These are phyloP conservation scores for Helobdella robusta DNA, from an alignment of 2,888 invertebrate species.

Conservation along the genomic window DNA sequence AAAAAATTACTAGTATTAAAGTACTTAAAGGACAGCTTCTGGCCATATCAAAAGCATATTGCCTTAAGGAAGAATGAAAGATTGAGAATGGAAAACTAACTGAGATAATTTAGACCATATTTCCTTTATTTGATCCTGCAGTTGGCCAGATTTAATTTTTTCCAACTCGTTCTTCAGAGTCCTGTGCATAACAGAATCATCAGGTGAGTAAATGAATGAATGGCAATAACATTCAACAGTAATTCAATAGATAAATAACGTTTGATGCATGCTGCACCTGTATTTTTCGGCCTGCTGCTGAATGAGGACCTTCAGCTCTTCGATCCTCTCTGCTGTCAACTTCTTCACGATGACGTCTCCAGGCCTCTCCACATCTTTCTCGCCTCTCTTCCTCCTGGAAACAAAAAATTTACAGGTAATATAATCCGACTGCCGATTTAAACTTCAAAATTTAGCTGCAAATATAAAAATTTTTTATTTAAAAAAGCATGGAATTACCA, in stretches of 20 bases:
- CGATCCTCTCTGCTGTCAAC: constrained; percentile 66
- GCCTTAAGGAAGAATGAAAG: too few species aligned
- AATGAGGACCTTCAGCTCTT: constrained; percentile 65
- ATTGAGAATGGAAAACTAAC: constrained; percentile 44
- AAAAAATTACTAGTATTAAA: too few species aligned
- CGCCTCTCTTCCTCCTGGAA: constrained; percentile 57
- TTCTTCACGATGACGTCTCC: constrained; percentile 65
- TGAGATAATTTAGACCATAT: constrained; percentile 67
- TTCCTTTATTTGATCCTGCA: constrained; percentile 65
- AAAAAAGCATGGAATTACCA: too few species aligned
- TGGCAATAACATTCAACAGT: too few species aligned
- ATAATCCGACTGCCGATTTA: neutral
- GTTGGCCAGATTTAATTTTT: constrained; percentile 55
- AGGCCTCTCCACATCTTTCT: constrained; percentile 45
- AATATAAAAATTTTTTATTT: too few species aligned
- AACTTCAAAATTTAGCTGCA: too few species aligned
- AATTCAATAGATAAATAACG: too few species aligned
- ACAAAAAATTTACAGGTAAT: neutral
- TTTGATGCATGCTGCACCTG: constrained; percentile 45
- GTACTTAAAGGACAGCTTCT: too few species aligned
- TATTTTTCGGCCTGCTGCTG: constrained; percentile 66
- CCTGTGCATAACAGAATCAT: too few species aligned
- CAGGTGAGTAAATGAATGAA: neutral
- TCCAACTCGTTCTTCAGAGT: constrained; percentile 61
- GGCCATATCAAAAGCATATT: too few species aligned